Percentiles rank a stretch among this genome's conserved stretches.
phyloP scores from a whole-genome alignment of 2,113 vertebrate genomes.

The Charadrius vociferus region DNA sequence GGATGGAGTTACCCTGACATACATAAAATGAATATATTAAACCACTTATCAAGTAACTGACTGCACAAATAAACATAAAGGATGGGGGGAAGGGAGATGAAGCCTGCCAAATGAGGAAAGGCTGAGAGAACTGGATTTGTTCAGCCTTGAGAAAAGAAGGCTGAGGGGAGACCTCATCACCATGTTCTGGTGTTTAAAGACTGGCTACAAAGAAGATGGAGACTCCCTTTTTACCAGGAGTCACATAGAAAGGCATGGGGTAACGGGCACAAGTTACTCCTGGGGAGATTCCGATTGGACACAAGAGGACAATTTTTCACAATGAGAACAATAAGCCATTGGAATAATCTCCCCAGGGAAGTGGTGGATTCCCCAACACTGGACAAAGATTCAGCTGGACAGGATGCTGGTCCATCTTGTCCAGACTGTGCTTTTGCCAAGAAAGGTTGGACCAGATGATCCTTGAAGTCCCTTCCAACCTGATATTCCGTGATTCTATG shows the following conservation, averaged over 20 bases:
- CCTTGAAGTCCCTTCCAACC: background rate
- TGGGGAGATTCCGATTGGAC: background rate
- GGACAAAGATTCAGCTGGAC: background rate
- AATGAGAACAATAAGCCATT: background rate
- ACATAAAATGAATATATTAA: conserved; percentile 32
- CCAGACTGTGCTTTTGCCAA: background rate
- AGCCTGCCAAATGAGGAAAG: background rate
- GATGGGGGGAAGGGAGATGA: background rate
- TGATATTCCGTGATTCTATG: background rate
- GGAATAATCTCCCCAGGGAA: background rate
- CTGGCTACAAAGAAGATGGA: background rate
- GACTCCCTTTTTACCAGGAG: background rate
- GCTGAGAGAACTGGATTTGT: background rate
- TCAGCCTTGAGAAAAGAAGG: background rate
- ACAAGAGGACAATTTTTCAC: background rate
- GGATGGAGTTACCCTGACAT: background rate
- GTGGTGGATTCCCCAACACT: background rate
- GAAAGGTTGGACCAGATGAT: background rate
- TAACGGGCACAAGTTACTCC: background rate
- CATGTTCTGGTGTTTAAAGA: background rate
- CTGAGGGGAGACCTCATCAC: background rate
- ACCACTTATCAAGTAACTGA: background rate
- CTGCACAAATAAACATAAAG: conserved; percentile 1
- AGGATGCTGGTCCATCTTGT: background rate
- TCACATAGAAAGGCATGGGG: background rate